These are phyloP conservation scores for Bolinopsis microptera DNA, from an alignment of 37 sponge, comb jelly and placozoan species.

Conservation along the genomic window DNA sequence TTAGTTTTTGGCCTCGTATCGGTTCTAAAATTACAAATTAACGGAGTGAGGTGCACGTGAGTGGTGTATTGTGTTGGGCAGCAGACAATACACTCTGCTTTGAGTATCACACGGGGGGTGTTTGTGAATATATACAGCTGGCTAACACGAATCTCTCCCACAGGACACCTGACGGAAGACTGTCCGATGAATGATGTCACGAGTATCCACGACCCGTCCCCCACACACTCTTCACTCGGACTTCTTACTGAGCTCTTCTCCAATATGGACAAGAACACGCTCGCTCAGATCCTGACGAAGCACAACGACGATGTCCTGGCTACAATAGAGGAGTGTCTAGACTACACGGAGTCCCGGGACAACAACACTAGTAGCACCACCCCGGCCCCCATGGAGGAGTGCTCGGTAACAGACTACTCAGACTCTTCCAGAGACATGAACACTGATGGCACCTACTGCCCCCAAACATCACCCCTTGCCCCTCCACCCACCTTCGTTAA, in stretches of 20 bases:
- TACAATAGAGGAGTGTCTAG: conserved; percentile 54
- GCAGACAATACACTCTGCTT: background rate
- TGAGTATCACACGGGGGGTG: background rate
- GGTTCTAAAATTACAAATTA: conserved; percentile 42
- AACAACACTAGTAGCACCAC: background rate
- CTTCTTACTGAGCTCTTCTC: conserved; percentile 59
- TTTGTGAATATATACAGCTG: background rate
- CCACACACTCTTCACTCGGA: conserved; percentile 56
- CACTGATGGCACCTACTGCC: background rate
- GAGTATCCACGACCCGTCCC: conserved; percentile 14
- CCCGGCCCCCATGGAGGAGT: conserved; percentile 16
- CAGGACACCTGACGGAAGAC: conserved; percentile 57
- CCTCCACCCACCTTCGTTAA: conserved; percentile 56
- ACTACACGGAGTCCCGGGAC: conserved; percentile 56
- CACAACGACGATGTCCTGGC: conserved; percentile 59
- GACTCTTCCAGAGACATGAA: conserved; percentile 49
- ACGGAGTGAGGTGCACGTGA: background rate
- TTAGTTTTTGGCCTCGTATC: conserved; percentile 5
- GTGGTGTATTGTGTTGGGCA: background rate
- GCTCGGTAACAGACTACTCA: background rate
- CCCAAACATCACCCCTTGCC: conserved; percentile 34
- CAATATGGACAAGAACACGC: background rate
- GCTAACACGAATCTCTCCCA: background rate
- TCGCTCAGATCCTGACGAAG: conserved; percentile 35
- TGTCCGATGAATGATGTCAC: conserved; percentile 21